Percentiles rank a stretch among this genome's conserved stretches.
phyloP scores from a whole-genome alignment of 2,797 vertebrate genomes.

The Enteromius paludinosus region DNA sequence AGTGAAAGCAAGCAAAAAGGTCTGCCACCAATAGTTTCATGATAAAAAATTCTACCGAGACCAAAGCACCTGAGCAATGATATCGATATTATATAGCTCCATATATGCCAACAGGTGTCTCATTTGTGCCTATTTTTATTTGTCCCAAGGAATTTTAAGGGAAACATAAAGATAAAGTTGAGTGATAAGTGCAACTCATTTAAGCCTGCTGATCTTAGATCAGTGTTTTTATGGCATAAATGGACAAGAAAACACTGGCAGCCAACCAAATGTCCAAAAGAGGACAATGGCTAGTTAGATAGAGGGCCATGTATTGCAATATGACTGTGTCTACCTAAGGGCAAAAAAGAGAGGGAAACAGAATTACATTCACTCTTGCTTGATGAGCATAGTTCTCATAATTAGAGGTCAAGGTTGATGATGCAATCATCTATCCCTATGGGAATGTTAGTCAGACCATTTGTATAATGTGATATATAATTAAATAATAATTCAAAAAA shows the following conservation, averaged over 20 bases:
- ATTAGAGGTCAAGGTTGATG: slow-evolving; percentile 66
- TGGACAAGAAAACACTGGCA: too few relatives aligned
- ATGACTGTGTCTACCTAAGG: slow-evolving; percentile 11
- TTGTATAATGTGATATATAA: slow-evolving; percentile 54
- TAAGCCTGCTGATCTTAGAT: neutral
- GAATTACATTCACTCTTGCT: slow-evolving; percentile 44
- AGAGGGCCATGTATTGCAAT: slow-evolving; percentile 9
- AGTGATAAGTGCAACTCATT: neutral
- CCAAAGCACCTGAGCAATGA: neutral
- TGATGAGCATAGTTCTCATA: slow-evolving; percentile 60
- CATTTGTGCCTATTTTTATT: neutral
- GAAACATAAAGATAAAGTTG: neutral
- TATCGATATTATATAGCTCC: neutral
- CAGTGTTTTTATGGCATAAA: neutral
- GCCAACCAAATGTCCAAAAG: neutral
- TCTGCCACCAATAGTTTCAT: neutral
- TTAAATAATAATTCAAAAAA: slow-evolving; percentile 66
- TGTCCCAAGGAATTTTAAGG: neutral
- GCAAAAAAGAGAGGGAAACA: slow-evolving; percentile 15
- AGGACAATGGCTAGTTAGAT: neutral
- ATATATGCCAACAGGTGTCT: neutral
- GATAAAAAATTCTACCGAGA: neutral
- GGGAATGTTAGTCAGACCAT: slow-evolving; percentile 69
- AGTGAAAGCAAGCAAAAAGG: too few relatives aligned
- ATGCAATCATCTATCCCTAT: slow-evolving; percentile 62